Evolutionary conservation across 1,140 invertebrate genomes (phyloP), one percentile per base, ranked within the genome.

Genomic region (Leptinotarsa texana): DNA sequence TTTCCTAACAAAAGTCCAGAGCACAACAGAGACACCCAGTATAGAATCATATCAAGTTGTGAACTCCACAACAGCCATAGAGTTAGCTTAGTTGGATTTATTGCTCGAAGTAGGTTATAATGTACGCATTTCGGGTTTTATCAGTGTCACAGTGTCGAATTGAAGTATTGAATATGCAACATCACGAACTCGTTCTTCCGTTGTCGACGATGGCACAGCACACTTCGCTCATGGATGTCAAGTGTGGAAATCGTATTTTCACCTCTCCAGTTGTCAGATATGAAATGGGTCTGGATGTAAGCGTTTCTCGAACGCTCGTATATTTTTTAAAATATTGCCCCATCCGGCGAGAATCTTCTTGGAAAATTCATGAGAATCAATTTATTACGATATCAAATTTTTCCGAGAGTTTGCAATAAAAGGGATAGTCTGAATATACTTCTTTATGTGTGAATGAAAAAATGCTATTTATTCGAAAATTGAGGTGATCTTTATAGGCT

Each of bases 151-250:
- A 57, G n/a, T 17, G 51, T 57, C 51, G 51, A 18, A 57, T 57
- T 57, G 51, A 57, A 18, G 51, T 57, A 57, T 57, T 57, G 51
- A 57, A 57, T 57, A 57, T 57, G 51, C 51, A 57, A 57, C 51
- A 57, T 57, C 51, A 57, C 51, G 51, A 57, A 57, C 51, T 57
- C 51, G 51, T 57, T 57, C 51, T 57, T 57, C 51, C 51, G 4
- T 17, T 57, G 51, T 57, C 51, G 51, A 57, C n/a, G 51, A 57
- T 57, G 51, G 51, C 51, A 57, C 51, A 57, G 51, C 51, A 18
- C 17, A 57, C 51, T 57, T 17, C 51, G 51, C 51, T 57, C 51
- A 18, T n/a, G 13, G 17, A 57, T 57, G 51, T 57, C 51, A 57
- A 57, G 51, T 57, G 51, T 17, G 15, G 6, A 57, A 57, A 57